These are phyloP conservation scores for Micronisus gabar DNA, from an alignment of 2,113 vertebrate species.

Conservation along the genomic window DNA sequence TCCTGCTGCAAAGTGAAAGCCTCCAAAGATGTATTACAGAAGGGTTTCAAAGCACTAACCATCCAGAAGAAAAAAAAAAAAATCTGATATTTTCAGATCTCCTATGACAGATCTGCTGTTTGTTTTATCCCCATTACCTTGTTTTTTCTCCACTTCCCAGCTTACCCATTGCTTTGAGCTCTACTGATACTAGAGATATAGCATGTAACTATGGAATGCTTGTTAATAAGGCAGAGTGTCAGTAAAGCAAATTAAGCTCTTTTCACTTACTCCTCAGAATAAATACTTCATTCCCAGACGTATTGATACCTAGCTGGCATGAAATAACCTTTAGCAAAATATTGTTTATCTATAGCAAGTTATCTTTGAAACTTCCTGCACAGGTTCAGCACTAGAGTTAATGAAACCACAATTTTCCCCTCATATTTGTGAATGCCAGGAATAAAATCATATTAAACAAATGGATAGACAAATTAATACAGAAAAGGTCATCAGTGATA, in stretches of 20 bases:
- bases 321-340: slow-evolving; percentile 13
- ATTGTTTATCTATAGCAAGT: background rate
- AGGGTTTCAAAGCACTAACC: background rate
- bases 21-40: background rate
- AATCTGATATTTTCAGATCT: background rate
- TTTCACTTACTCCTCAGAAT: background rate
- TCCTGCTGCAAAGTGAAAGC: background rate
- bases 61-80: background rate
- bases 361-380: background rate
- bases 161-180: background rate
- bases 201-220: background rate
- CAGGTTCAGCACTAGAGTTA: background rate
- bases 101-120: background rate
- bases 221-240: background rate
- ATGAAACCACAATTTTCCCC: background rate
- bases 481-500: background rate
- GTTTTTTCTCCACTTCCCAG: background rate
- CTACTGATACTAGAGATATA: background rate
- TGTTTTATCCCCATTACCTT: background rate
- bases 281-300: background rate
- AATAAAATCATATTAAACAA: background rate
- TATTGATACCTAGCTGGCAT: background rate
- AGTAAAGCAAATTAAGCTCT: background rate
- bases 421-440: background rate
- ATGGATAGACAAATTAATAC: background rate